phyloP scores from a whole-genome alignment of 2,113 vertebrate species.

The Seriola aureovittata region DNA sequence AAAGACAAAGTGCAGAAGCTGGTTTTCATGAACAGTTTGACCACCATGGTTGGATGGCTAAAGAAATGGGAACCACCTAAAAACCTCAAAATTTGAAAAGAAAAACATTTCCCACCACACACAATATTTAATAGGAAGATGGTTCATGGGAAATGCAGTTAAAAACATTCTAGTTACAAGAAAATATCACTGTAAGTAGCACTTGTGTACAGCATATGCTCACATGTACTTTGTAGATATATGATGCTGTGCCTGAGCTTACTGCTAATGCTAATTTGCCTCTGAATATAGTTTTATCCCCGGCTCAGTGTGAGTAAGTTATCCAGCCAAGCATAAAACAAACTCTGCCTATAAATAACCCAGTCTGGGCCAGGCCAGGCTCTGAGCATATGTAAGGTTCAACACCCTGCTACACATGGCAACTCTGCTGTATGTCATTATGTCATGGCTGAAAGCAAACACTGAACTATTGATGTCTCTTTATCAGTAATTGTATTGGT shows the following conservation, averaged over 20 bases:
- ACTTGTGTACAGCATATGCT: background rate
- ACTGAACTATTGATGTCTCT: constrained; percentile 39
- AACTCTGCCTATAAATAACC: constrained; percentile 74
- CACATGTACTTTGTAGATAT: background rate
- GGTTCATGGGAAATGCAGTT: background rate
- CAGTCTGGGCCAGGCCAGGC: constrained; percentile 33
- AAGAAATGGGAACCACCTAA: background rate
- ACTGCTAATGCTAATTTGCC: constrained; percentile 37
- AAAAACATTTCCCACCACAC: background rate
- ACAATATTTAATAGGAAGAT: background rate
- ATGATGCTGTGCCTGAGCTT: background rate
- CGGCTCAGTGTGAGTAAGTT: constrained; percentile 55
- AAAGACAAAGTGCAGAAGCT: background rate
- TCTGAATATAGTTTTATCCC: constrained; percentile 33
- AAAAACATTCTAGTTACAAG: background rate
- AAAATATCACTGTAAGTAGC: background rate
- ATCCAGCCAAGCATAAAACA: constrained; percentile 66
- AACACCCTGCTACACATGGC: constrained; percentile 25
- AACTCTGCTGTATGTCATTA: constrained; percentile 35
- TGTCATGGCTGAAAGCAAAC: constrained; percentile 51
- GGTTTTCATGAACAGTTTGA: background rate
- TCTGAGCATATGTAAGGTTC: constrained; percentile 29
- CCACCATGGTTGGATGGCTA: too few species aligned
- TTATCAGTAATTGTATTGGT: constrained; percentile 10
- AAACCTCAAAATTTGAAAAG: background rate